Evolutionary conservation across 53 echinoderm and acorn worm species (phyloP).

Genomic region (Pentamera pediparva): DNA sequence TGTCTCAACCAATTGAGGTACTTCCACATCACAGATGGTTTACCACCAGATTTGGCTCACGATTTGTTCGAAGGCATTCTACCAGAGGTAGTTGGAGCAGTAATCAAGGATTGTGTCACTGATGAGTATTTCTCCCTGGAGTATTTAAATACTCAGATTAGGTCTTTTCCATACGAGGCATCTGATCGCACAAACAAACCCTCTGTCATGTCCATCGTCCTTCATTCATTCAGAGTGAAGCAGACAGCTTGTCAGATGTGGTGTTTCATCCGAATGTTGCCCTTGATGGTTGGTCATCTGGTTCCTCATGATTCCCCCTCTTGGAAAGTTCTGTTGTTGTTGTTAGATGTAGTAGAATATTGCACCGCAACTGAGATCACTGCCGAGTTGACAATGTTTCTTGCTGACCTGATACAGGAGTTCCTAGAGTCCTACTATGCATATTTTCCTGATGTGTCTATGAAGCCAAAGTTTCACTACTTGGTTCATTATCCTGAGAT

Average conservation of each 20-base stretch:
- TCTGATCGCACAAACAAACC: slow-evolving; percentile 32
- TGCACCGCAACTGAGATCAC: neutral
- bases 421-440: neutral
- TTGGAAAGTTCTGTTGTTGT: slow-evolving; percentile 3
- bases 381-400: neutral
- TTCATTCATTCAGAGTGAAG: slow-evolving; percentile 9
- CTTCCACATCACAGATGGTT: slow-evolving; percentile 26
- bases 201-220: neutral
- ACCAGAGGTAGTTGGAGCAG: neutral
- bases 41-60: slow-evolving; percentile 31
- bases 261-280: slow-evolving; percentile 9
- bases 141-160: slow-evolving; percentile 2
- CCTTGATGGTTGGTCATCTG: neutral
- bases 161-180: slow-evolving; percentile 20
- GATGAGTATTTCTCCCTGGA: neutral
- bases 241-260: slow-evolving; percentile 39
- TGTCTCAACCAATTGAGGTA: slow-evolving; percentile 22
- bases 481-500: slow-evolving; percentile 11
- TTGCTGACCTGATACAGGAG: slow-evolving; percentile 9
- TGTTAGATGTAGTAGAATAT: slow-evolving; percentile 1
- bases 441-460: slow-evolving; percentile 8
- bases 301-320: slow-evolving; percentile 1
- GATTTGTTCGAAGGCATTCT: slow-evolving; percentile 15
- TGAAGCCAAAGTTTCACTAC: slow-evolving; percentile 31
- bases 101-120: neutral